Conservation (phyloP, 2,888 invertebrate species). For the Drosophila picticornis region DNA sequence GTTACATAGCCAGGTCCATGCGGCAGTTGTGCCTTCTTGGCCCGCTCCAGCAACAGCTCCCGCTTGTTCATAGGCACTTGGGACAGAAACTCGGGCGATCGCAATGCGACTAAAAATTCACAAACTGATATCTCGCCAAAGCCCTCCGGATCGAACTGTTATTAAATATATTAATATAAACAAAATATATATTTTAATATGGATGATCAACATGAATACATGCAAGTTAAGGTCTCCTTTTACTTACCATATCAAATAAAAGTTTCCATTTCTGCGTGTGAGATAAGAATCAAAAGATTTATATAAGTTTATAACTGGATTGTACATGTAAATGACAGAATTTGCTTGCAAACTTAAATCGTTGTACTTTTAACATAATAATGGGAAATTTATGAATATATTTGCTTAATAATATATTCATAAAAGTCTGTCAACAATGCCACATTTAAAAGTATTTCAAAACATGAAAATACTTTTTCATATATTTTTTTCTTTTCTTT, state of each 20-base stretch:
- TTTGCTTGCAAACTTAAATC: neutral
- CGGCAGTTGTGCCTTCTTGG: slow-evolving; percentile 88
- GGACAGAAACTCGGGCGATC: slow-evolving; percentile 91
- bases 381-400: neutral
- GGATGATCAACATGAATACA: too few species aligned
- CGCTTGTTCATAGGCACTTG: slow-evolving; percentile 91
- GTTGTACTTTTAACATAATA: neutral
- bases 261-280: slow-evolving; percentile 93
- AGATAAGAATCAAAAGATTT: neutral
- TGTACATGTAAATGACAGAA: neutral
- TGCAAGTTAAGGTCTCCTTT: too few species aligned
- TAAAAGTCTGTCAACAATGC: neutral
- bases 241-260: slow-evolving; percentile 92
- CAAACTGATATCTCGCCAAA: slow-evolving; percentile 96
- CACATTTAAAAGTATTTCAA: neutral
- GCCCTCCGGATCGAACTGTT: slow-evolving; percentile 95
- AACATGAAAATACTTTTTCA: neutral
- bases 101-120: slow-evolving; percentile 92
- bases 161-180: neutral
- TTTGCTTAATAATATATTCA: neutral
- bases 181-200: neutral
- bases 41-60: slow-evolving; percentile 91
- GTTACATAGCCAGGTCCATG: slow-evolving; percentile 90
- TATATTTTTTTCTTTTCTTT: too few species aligned
- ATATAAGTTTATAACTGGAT: neutral